Conservation (phyloP, 1,140 invertebrate genomes). For the Hyposmocoma kahamanoa region DNA sequence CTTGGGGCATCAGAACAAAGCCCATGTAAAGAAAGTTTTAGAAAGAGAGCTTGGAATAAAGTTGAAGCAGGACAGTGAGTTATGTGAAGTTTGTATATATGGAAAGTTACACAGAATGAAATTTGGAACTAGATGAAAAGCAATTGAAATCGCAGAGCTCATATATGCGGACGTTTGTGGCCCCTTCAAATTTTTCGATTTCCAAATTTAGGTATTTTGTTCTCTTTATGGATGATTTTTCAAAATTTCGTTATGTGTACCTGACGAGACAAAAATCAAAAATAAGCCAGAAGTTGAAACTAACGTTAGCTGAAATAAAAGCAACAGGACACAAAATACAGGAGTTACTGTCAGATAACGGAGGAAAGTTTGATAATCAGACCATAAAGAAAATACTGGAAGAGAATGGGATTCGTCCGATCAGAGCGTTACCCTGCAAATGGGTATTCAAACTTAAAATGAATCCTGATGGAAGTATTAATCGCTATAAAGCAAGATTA, state of each 20-base stretch:
- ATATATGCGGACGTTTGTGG: constrained; percentile 11
- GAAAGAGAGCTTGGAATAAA: constrained; percentile 9
- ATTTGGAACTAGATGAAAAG: constrained; percentile 16
- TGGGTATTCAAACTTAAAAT: neutral
- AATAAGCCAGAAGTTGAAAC: neutral
- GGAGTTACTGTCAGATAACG: no score
- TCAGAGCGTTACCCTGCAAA: neutral
- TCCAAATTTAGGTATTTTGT: constrained; percentile 7
- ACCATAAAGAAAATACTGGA: constrained; percentile 24
- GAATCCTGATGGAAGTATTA: neutral
- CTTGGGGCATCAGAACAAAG: constrained; percentile 2
- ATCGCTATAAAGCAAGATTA: neutral
- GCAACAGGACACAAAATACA: no score
- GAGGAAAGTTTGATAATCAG: no score
- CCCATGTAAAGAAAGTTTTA: constrained; percentile 2
- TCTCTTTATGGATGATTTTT: constrained; percentile 11
- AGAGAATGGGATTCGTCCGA: constrained; percentile 26
- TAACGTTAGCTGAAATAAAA: constrained; percentile 4
- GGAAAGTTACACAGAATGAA: constrained; percentile 18
- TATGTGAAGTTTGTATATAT: constrained; percentile 17
- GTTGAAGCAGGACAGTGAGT: neutral
- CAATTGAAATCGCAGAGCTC: constrained; percentile 12
- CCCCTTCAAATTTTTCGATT: neutral
- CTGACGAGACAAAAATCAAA: constrained; percentile 6
- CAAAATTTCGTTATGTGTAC: constrained; percentile 6